A percentile compares a stretch with the other conserved stretches of the same genome.
Conservation (phyloP, 1,140 invertebrate genomes). For the Cyclina sinensis region DNA sequence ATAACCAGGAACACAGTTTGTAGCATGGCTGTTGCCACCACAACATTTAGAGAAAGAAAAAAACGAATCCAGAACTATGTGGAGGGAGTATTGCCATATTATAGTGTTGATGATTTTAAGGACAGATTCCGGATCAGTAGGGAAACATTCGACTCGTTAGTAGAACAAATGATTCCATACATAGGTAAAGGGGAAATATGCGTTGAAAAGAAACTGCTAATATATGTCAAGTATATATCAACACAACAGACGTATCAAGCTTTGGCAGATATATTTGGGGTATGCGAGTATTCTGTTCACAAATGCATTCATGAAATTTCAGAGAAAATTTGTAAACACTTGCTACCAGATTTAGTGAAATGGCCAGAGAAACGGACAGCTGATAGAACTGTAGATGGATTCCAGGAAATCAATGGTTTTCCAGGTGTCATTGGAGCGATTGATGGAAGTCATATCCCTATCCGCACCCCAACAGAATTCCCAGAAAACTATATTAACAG, state of each 20-base stretch:
- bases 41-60: background rate
- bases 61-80: background rate
- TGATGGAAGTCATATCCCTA: slow-evolving; percentile 69
- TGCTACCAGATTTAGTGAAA: too few species aligned
- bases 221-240: slow-evolving; percentile 28
- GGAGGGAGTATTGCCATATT: background rate
- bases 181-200: slow-evolving; percentile 40
- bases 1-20: too few species aligned
- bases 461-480: slow-evolving; percentile 69
- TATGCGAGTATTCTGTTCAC: too few species aligned
- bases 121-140: slow-evolving; percentile 26
- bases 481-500: slow-evolving; percentile 80
- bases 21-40: background rate
- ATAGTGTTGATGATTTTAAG: slow-evolving; percentile 28
- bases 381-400: background rate
- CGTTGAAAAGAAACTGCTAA: slow-evolving; percentile 37
- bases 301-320: too few species aligned
- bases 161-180: background rate
- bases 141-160: slow-evolving; percentile 12
- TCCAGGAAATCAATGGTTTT: slow-evolving; percentile 41
- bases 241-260: background rate
- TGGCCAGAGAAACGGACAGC: background rate
- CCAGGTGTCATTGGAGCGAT: slow-evolving; percentile 69
- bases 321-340: too few species aligned
- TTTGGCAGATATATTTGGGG: slow-evolving; percentile 12